Evolutionary conservation across 2,113 vertebrate species (phyloP).

Genomic region (Cyprinodon variegatus): DNA sequence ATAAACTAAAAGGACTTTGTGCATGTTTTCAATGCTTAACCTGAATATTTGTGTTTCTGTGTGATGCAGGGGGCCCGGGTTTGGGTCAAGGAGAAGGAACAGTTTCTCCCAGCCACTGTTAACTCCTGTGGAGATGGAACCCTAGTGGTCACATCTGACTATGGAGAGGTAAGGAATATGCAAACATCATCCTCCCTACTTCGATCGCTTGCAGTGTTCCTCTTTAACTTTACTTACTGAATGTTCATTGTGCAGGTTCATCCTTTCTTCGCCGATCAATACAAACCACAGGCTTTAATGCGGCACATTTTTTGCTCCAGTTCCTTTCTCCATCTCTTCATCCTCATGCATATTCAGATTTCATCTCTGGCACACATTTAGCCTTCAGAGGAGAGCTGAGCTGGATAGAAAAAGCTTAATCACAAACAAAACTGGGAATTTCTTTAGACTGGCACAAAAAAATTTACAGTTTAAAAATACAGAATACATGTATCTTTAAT

Average conservation of each 20-base stretch:
- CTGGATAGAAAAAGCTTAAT: constrained; percentile 19
- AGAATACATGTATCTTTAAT: no score
- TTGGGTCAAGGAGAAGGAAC: constrained; percentile 87
- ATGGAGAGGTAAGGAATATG: constrained; percentile 82
- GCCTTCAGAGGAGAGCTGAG: constrained; percentile 39
- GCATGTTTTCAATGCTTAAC: background rate
- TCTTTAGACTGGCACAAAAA: no score
- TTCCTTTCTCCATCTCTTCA: constrained; percentile 27
- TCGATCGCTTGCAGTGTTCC: background rate
- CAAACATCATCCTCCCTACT: background rate
- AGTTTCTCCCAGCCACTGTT: constrained; percentile 86
- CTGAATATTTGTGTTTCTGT: constrained; percentile 41
- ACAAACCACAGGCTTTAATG: constrained; percentile 39
- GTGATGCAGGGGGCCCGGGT: constrained; percentile 86
- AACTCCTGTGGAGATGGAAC: constrained; percentile 82
- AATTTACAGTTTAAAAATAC: no score
- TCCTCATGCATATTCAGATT: constrained; percentile 67
- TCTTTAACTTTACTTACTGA: background rate
- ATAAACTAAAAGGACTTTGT: background rate
- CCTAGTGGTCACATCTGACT: constrained; percentile 85
- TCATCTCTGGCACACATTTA: constrained; percentile 65
- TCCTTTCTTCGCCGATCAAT: constrained; percentile 36
- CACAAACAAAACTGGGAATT: constrained; percentile 6
- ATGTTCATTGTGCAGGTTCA: constrained; percentile 44
- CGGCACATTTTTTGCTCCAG: constrained; percentile 45